phyloP scores from a whole-genome alignment of 2,888 invertebrate genomes.

The Drosophila barbarae region DNA sequence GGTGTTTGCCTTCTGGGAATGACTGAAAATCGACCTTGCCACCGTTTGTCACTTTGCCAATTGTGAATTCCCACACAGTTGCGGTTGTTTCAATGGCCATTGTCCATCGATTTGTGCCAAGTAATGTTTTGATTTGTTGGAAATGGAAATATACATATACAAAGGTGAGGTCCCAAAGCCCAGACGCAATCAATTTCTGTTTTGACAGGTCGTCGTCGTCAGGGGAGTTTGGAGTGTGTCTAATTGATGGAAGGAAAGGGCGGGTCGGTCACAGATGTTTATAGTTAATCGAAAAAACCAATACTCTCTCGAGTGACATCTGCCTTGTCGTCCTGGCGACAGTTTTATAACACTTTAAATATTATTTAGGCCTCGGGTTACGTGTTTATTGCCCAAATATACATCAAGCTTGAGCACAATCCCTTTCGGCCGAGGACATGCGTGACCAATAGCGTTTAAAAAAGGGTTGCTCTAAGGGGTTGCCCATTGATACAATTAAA shows the following conservation, averaged over 20 bases:
- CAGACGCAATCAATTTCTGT: constrained; percentile 71
- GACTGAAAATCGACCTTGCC: constrained; percentile 54
- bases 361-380: constrained; percentile 54
- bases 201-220: constrained; percentile 67
- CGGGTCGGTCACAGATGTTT: constrained; percentile 42
- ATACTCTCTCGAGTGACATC: constrained; percentile 55
- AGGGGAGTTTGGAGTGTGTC: constrained; percentile 69
- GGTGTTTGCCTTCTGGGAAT: constrained; percentile 49
- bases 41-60: constrained; percentile 46
- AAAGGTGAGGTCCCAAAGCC: constrained; percentile 46
- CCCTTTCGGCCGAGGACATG: constrained; percentile 64
- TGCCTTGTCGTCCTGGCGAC: constrained; percentile 63
- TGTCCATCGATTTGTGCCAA: constrained; percentile 64
- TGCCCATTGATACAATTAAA: constrained; percentile 67
- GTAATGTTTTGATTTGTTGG: constrained; percentile 69
- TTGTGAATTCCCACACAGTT: constrained; percentile 46
- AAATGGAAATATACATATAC: neutral
- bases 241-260: constrained; percentile 54
- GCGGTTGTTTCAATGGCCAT: constrained; percentile 29
- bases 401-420: neutral
- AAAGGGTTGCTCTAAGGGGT: constrained; percentile 56
- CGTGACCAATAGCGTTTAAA: constrained; percentile 76
- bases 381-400: constrained; percentile 65
- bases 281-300: constrained; percentile 54
- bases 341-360: constrained; percentile 69